Evolutionary conservation across 2,888 invertebrate species (phyloP), one percentile per base, ranked within the genome.

Genomic region (Pristionchus fissidentatus): DNA sequence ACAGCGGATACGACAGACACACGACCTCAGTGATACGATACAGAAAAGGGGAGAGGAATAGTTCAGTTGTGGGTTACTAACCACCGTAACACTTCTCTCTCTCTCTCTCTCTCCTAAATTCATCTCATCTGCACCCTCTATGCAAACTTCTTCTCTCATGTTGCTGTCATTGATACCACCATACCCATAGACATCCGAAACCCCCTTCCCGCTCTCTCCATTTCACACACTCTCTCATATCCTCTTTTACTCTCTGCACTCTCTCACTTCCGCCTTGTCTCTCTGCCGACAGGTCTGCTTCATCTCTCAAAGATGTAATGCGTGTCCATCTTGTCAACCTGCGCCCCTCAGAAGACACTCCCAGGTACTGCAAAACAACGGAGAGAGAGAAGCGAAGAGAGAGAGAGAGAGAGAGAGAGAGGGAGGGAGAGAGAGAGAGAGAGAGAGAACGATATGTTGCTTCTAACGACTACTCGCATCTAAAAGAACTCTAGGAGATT

Each of bases 291-390:
- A 49, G 49, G 75, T 49, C 49, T 75, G 49, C 49, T 52, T 75
- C 75, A 35, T 52, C 32, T 75, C 49, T 46, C 75, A 75, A 46
- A 75, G 75, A 75, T 75, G 75, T 75, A 75, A 75, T 75, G 49
- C 75, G 49, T 75, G 75, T 52, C 49, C 49, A 75, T 49, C 75
- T 75, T 75, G 75, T 75, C 75, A 75, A 75, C 75, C 75, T 75
- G 75, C 46, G 75, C 70, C 62, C 62, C 43, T 41, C 62, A 26
- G 57, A n/a, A 15, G 32, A 13, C 35, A 38, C 29, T 10, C 62
- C 22, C 8, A 66, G 70, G 43, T 70, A 70, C 70, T 70, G 62
- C 66, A 66, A 70, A 70, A 70, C 70, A 70, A 70, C 70, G 41
- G 41, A 66, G 26, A 38, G 22, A n/a, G 19, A 57, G 57, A 60